Base-by-base conservation (phyloP, 2,113 vertebrate species). In the Microtus oregoni region DNA sequence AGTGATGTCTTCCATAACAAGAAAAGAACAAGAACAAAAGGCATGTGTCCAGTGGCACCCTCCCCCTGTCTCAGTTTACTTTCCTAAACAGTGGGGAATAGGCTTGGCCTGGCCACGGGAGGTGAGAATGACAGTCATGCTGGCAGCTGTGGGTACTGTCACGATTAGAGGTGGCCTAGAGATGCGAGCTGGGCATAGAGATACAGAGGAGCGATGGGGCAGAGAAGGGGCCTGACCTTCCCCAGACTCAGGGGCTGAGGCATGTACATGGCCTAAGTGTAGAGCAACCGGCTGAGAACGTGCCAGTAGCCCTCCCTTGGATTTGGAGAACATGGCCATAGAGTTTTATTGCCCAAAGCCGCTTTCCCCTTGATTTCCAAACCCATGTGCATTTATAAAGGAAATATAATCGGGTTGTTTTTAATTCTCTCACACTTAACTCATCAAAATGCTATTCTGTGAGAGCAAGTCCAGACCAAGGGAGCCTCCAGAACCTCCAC, bases 391-490 rank as follows among this genome's bases (percentile, higher is more conserved):
- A 63, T 94, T 88, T 95, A 94, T 63, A 93, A 96, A 94, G 93
- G 96, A 97, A 92, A 97, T 94, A 94, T 89, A 95, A 96, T 94
- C 92, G 24, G 95, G 96, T 94, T 96, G 93, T 96, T 96, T 96
- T 93, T 96, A 95, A 96, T 92, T 96, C 96, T 88, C 96, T 96
- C 96, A 96, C 97, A 97, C 96, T 97, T 97, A 97, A 97, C 96
- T 97, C 97, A 97, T 96, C 96, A 96, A 96, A 94, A 95, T 82
- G 96, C 94, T 97, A 93, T 98, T 96, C 88, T 58, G 89, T 88
- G 55, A 81, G 91, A 85, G 89, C 0, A 0, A 78, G 77, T 50
- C 79, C 86, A 67, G 89, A n/a, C 86, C 5, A 1, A 65, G 76
- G 67, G 26, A 3, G 32, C 55, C 93, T 78, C 19, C 19, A 1